A percentile compares a stretch with the other conserved stretches of the same genome.
phyloP scores from a whole-genome alignment of 1,140 invertebrate genomes.

The Ceratosolen solmsi region DNA sequence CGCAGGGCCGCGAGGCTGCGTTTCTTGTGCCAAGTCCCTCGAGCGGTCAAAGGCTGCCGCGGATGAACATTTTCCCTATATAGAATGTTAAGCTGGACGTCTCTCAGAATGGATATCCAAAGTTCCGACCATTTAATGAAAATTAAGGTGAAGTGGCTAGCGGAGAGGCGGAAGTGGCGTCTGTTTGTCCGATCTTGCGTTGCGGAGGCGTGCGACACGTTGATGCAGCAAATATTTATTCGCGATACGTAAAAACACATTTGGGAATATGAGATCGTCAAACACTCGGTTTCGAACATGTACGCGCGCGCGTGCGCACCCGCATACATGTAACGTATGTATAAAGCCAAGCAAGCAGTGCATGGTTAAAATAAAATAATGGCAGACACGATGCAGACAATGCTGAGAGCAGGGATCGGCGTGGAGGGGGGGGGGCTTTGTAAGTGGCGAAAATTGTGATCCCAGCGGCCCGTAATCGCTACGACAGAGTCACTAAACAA shows the following conservation, averaged over 20 bases:
- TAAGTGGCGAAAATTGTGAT: no score
- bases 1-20: background rate
- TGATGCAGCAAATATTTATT: background rate
- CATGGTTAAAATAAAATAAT: no score
- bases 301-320: no score
- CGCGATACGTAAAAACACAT: slow-evolving; percentile 14
- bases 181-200: background rate
- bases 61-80: background rate
- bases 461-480: no score
- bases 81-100: background rate
- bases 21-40: background rate
- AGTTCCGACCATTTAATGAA: background rate
- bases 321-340: no score
- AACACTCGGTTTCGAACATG: no score
- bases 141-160: background rate
- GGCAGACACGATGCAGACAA: no score
- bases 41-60: background rate
- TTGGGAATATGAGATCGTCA: background rate
- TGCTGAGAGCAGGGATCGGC: no score
- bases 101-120: no score
- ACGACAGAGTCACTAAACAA: no score
- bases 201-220: background rate
- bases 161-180: background rate
- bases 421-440: no score
- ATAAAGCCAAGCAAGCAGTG: no score